Evolutionary conservation across 2,888 invertebrate species (phyloP), one percentile per base, ranked within the genome.

Genomic region (Lamellibrachia columna): DNA sequence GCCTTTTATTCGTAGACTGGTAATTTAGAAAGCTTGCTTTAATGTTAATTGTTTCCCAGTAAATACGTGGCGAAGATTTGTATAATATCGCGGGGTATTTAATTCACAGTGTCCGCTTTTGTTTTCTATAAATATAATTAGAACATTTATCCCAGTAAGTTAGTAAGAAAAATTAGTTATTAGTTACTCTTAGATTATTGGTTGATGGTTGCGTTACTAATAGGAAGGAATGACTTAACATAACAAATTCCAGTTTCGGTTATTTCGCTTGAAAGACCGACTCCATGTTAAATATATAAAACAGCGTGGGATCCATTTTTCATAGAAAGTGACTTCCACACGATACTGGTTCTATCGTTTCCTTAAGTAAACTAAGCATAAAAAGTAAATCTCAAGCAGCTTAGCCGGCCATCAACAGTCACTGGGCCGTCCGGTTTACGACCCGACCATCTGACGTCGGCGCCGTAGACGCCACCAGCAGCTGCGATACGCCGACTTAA

Each of bases 301-400:
- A 15, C 75, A 75, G 75, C 75, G 3, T 15, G n/a, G 75, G 2
- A 22, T 75, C 75, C 75, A 75, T 15, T 75, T 75, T 22, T 75
- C 75, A 75, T 22, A 75, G 75, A 75, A 15, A 75, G 22, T n/a
- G n/a, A n/a, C 22, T 75, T 75, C 75, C 75, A 75, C 75, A 75
- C 75, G 75, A 75, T 75, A 75, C 75, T 15, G 75, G 75, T 75
- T 75, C 75, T 75, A 75, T 75, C 75, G 75, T 75, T 22, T 75
- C 75, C 75, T 75, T 75, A 75, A 75, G 75, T 75, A 75, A 75
- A 75, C 75, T 75, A 75, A 75, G n/a, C 75, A 75, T 75, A 75
- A 75, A 75, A 75, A 75, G 75, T 75, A 15, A n/a, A 75, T 75
- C 75, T 75, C 75, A 75, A 6, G 75, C 22, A 75, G 75, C 75